Conservation (phyloP, 2,888 invertebrate genomes). For the Eupithecia vulgata region DNA sequence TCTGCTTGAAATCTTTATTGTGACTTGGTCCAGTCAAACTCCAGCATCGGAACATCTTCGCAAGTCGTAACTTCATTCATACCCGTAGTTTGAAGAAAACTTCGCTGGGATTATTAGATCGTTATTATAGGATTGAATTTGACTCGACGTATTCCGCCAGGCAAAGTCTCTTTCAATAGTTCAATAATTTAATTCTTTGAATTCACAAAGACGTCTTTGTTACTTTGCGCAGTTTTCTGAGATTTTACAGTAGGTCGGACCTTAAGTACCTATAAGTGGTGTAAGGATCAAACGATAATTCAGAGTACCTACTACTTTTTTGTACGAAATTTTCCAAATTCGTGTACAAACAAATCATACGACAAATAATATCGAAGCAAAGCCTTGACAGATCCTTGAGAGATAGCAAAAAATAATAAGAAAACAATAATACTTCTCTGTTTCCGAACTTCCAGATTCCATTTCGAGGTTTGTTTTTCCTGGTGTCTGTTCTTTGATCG, state of each 20-base stretch:
- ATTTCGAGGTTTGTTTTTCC: constrained; percentile 17
- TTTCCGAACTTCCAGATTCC: constrained; percentile 7
- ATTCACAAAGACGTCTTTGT: background rate
- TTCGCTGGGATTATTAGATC: constrained; percentile 45
- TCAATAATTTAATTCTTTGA: constrained; percentile 36
- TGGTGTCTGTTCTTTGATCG: constrained; percentile 26
- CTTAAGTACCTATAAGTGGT: background rate
- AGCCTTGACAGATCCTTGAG: too few relatives aligned
- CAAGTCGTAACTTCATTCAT: constrained; percentile 41
- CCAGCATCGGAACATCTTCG: constrained; percentile 25
- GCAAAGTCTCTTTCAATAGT: constrained; percentile 37
- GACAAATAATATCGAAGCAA: background rate
- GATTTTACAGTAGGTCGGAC: background rate
- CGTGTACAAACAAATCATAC: background rate
- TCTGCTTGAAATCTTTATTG: constrained; percentile 17
- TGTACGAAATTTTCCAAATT: background rate
- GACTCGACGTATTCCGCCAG: constrained; percentile 38
- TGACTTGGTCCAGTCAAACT: constrained; percentile 17
- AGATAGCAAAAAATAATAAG: constrained; percentile 2
- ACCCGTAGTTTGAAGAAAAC: constrained; percentile 36
- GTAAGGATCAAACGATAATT: background rate
- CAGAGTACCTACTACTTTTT: background rate
- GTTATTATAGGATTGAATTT: constrained; percentile 44
- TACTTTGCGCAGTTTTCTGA: background rate
- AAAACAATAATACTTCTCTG: background rate